phyloP scores from a whole-genome alignment of 2,888 invertebrate species.

The Nemotelus nigrinus region DNA sequence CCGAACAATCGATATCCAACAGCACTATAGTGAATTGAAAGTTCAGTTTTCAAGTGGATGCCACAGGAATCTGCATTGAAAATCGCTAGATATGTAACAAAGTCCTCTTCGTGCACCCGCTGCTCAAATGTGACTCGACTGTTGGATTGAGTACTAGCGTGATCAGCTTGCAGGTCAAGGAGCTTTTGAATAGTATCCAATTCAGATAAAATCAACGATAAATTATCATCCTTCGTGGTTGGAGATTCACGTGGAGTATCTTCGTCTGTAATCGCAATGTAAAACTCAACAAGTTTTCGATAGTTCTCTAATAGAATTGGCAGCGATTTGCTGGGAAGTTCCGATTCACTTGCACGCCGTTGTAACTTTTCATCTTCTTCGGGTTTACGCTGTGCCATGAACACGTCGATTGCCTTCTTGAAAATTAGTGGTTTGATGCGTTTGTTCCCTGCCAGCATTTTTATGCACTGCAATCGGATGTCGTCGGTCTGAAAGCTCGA shows the following conservation, averaged over 20 bases:
- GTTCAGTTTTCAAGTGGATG: constrained; percentile 61
- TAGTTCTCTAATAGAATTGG: constrained; percentile 56
- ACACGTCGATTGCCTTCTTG: constrained; percentile 65
- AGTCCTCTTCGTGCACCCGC: constrained; percentile 67
- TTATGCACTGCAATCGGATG: constrained; percentile 76
- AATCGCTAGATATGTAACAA: constrained; percentile 65
- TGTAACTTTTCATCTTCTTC: constrained; percentile 56
- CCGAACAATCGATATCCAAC: constrained; percentile 59
- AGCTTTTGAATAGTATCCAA: constrained; percentile 73
- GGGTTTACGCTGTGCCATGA: constrained; percentile 61
- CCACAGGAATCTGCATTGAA: constrained; percentile 57
- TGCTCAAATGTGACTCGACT: constrained; percentile 70
- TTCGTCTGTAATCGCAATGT: constrained; percentile 57
- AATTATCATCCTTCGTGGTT: constrained; percentile 51
- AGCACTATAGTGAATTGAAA: constrained; percentile 58
- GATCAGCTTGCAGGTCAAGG: constrained; percentile 66
- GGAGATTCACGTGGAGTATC: background rate
- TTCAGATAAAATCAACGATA: constrained; percentile 61
- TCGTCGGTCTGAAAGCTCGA: constrained; percentile 76
- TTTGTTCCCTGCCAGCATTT: constrained; percentile 74
- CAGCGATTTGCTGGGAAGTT: constrained; percentile 52
- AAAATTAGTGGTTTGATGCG: constrained; percentile 72
- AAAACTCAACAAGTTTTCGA: constrained; percentile 60
- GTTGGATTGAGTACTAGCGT: constrained; percentile 62
- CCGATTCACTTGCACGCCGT: constrained; percentile 52